Evolutionary conservation across 2,113 vertebrate genomes (phyloP), one percentile per base, ranked within the genome.

Genomic region (Macroglossus sobrinus): DNA sequence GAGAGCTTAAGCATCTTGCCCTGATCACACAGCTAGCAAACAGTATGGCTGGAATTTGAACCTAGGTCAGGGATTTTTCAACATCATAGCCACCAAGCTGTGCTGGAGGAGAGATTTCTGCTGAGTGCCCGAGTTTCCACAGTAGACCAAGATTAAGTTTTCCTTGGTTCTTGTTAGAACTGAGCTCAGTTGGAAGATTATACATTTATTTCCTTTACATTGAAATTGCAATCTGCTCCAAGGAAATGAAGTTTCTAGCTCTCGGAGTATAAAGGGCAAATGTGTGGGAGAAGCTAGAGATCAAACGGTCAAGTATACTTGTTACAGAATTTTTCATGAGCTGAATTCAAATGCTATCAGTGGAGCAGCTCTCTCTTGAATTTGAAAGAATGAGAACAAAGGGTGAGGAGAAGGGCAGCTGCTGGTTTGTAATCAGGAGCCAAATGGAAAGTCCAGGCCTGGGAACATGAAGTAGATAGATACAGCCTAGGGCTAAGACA

Each of bases 271-370:
- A 97, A 98, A 98, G 96, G 97, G 93, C 97, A 96, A 96, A 91
- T 69, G 69, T 61, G 91, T 91, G 69, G 85, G 93, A 96, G 94
- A 96, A 93, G 68, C 78, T 75, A 76, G 82, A 96, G 97, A 97
- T 97, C 96, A 97, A 97, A 97, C 40, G 4, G 85, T 45, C 91
- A 80, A 96, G 38, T 80, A 38, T 24, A 96, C 89, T 98, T 97
- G 93, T 96, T 89, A 97, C 4, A 94, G 97, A 98, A 97, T 98
- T 97, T 97, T 97, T 97, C 97, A 98, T 98, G 97, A 98, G 97
- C 40, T 94, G 89, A 93, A 96, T 96, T 95, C 81, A 96, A 94
- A 93, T 95, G 85, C 71, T 94, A 50, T 87, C 94, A 86, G 78
- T 90, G 78, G 76, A 95, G 64, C 59, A 87, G 75, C 84, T 87